Base-by-base conservation (phyloP, 2,888 invertebrate species). In the Cancer borealis region DNA sequence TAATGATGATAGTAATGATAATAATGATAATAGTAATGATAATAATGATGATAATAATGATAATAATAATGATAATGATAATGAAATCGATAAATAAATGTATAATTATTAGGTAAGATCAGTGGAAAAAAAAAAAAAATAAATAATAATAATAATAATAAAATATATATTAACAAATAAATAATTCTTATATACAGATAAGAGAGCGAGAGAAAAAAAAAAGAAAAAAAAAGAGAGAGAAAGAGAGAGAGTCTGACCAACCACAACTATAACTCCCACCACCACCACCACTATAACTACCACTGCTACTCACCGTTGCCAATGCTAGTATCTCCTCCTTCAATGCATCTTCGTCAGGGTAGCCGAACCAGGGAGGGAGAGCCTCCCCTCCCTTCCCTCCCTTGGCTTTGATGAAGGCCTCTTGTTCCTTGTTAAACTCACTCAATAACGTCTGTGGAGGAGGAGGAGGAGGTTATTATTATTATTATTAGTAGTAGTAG, bases 361-460 rank as follows among this genome's bases (percentile, higher is more conserved):
- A 98, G 5, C 99, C 99, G 94, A 98, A 97, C 99, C 99, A 99
- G 1, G 96, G 96, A 12, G 96, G 93, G 17, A 95, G 88, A 3
- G 94, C 95, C 73, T 95, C 95, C n/a, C 95, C 95, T 1, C 90
- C 87, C 92, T 94, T 92, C 66, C 95, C 94, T 6, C 95, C 95
- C 91, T 99, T 98, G 93, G 98, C 98, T 96, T 98, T 98, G 96
- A 99, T 98, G 97, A 99, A 99, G 91, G 99, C 98, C 96, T 99
- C 99, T 97, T 99, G 99, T 96, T 99, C 99, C 96, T 98, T 98
- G 97, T 99, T 99, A 97, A 99, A 98, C 96, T 99, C 99, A 92
- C 99, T 99, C 96, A 99, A 97, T 97, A 99, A 98, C 97, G 98
- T 99, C 99, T 99, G 97, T 97, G 96, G 96, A 96, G 96, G 96